phyloP scores from a whole-genome alignment of 2,888 invertebrate genomes.

The Xanthia icteritia region DNA sequence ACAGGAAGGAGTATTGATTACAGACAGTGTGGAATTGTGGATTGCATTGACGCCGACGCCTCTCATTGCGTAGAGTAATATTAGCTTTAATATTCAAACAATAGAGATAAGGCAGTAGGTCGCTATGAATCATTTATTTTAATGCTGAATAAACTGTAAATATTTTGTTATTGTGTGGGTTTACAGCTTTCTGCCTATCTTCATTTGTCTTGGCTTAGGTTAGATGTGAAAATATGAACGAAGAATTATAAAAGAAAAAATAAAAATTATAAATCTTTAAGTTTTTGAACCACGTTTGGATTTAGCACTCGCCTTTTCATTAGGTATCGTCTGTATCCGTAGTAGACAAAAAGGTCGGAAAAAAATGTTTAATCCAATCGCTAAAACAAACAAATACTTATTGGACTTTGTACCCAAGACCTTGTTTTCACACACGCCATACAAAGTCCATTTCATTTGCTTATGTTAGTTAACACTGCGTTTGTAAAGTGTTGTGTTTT shows the following conservation, averaged over 20 bases:
- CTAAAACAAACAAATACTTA: not conserved
- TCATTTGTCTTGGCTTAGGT: not conserved
- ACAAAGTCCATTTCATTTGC: not conserved
- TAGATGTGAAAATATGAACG: not conserved
- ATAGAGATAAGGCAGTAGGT: constrained; percentile 42
- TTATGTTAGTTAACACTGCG: not conserved
- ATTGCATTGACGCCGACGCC: constrained; percentile 6
- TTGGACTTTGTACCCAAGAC: constrained; percentile 5
- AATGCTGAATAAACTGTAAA: constrained; percentile 37
- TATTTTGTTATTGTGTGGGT: constrained; percentile 7
- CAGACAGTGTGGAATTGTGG: not conserved
- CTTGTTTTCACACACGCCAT: not conserved
- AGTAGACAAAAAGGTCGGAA: not conserved
- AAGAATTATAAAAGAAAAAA: not conserved
- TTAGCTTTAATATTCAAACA: constrained; percentile 37
- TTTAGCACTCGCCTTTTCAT: constrained; percentile 10
- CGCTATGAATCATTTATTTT: constrained; percentile 37
- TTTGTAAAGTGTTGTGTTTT: not conserved
- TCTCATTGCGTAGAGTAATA: constrained; percentile 32
- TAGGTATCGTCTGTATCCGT: not conserved
- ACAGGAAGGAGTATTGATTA: constrained; percentile 52
- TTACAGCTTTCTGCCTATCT: constrained; percentile 7
- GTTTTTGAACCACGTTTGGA: not conserved
- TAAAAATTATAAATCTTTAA: not conserved
- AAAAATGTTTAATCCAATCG: not conserved